phyloP scores from a whole-genome alignment of 2,888 invertebrate species.

The Megamerina dolium region DNA sequence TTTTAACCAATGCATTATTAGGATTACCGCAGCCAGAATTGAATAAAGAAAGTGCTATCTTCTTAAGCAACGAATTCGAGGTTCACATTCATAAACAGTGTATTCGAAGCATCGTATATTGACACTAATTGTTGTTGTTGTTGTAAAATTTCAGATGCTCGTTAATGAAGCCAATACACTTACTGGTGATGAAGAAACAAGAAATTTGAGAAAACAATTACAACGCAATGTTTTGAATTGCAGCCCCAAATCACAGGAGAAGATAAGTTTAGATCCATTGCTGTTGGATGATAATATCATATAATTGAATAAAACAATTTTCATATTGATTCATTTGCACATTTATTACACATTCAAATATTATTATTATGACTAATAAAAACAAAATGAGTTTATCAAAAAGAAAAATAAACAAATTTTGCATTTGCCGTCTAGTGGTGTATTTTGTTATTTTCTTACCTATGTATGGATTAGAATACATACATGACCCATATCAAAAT shows the following conservation, averaged over 20 bases:
- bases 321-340: slow-evolving; percentile 3
- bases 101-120: no score
- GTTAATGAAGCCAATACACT: slow-evolving; percentile 36
- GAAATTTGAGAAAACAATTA: slow-evolving; percentile 23
- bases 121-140: no score
- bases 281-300: slow-evolving; percentile 6
- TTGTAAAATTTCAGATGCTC: slow-evolving; percentile 23
- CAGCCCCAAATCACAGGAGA: neutral
- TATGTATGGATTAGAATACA: no score
- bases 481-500: no score
- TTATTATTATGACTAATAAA: no score
- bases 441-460: no score
- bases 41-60: slow-evolving; percentile 27
- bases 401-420: no score
- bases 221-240: neutral
- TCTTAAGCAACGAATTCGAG: slow-evolving; percentile 35
- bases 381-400: no score
- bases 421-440: no score
- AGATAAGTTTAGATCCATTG: slow-evolving; percentile 21
- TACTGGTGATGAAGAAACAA: slow-evolving; percentile 24
- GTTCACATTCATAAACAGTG: no score
- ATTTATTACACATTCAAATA: slow-evolving; percentile 15
- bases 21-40: slow-evolving; percentile 38
- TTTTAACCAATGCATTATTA: slow-evolving; percentile 37
- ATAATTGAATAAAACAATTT: slow-evolving; percentile 1